phyloP scores from a whole-genome alignment of 2,888 invertebrate genomes.

The Acleris laterana region DNA sequence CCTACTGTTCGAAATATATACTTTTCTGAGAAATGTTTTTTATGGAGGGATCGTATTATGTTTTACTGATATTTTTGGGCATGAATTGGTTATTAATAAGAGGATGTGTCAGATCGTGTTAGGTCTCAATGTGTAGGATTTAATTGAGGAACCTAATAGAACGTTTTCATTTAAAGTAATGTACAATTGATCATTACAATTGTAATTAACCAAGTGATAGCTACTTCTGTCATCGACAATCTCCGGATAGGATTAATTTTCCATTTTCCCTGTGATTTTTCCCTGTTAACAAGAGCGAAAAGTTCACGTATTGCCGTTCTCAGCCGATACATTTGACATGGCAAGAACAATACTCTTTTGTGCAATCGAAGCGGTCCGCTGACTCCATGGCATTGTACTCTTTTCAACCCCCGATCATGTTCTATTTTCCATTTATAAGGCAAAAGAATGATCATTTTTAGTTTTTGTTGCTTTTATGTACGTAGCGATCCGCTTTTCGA shows the following conservation, averaged over 20 bases:
- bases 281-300: constrained; percentile 53
- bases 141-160: too few relatives aligned
- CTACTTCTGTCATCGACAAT: too few relatives aligned
- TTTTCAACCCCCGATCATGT: constrained; percentile 71
- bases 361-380: constrained; percentile 68
- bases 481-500: constrained; percentile 22
- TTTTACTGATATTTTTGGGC: too few relatives aligned
- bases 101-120: too few relatives aligned
- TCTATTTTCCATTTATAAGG: constrained; percentile 70
- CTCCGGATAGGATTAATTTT: constrained; percentile 1
- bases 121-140: too few relatives aligned
- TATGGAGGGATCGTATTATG: too few relatives aligned
- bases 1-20: too few relatives aligned
- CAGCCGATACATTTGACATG: constrained; percentile 75
- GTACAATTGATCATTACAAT: too few relatives aligned
- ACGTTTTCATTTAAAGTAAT: too few relatives aligned
- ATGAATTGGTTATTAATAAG: too few relatives aligned
- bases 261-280: constrained; percentile 45
- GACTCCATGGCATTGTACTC: constrained; percentile 61
- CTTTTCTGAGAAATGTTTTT: too few relatives aligned
- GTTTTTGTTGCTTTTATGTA: constrained; percentile 30
- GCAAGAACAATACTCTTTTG: constrained; percentile 80
- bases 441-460: constrained; percentile 61
- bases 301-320: constrained; percentile 66
- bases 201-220: too few relatives aligned